These are phyloP conservation scores for Odobenus rosmarus DNA, from an alignment of 2,113 vertebrate species.

Conservation along the genomic window DNA sequence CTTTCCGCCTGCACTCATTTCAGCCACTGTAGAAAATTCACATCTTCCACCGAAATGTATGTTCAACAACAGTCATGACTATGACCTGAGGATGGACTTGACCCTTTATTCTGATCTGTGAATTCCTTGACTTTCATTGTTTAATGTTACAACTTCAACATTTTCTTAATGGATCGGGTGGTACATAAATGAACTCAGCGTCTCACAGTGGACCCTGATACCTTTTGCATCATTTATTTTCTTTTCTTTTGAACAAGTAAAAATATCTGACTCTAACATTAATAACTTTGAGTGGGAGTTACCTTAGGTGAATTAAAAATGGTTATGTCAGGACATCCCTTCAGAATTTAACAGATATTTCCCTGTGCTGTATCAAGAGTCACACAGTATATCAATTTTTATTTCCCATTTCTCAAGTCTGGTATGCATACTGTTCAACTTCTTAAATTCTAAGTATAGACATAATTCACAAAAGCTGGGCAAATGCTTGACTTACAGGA, in stretches of 20 bases:
- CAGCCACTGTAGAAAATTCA: conserved; percentile 59
- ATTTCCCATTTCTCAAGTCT: conserved; percentile 88
- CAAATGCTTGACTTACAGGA: conserved; percentile 83
- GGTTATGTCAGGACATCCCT: conserved; percentile 86
- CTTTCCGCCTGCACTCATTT: conserved; percentile 37
- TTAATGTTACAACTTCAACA: conserved; percentile 72
- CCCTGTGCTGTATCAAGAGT: conserved; percentile 87
- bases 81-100: conserved; percentile 56
- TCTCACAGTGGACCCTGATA: conserved; percentile 77
- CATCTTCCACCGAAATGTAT: conserved; percentile 30
- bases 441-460: conserved; percentile 87
- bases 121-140: conserved; percentile 77
- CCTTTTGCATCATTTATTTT: conserved; percentile 85
- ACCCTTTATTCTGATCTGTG: conserved; percentile 57
- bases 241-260: conserved; percentile 81
- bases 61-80: neutral
- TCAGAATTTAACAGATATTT: conserved; percentile 86
- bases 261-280: conserved; percentile 82
- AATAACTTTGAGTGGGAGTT: conserved; percentile 84
- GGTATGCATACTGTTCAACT: conserved; percentile 88
- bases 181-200: conserved; percentile 74
- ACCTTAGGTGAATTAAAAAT: conserved; percentile 82
- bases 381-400: conserved; percentile 89
- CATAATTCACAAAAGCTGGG: conserved; percentile 88
- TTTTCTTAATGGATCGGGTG: conserved; percentile 72